phyloP scores from a whole-genome alignment of 2,888 invertebrate species.

The Allacma fusca region DNA sequence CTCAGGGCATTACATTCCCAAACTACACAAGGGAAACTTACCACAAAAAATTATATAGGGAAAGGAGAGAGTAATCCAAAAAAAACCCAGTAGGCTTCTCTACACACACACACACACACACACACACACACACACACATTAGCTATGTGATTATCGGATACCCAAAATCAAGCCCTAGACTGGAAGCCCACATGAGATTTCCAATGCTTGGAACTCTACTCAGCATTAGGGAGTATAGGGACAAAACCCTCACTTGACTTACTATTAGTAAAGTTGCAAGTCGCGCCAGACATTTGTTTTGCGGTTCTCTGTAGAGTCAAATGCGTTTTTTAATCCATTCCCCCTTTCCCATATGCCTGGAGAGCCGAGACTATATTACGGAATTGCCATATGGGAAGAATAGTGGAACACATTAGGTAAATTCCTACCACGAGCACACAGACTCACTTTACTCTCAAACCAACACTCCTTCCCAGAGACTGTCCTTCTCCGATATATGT shows the following conservation, averaged over 20 bases:
- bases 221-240: conserved; percentile 2
- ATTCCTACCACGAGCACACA: conserved; percentile 22
- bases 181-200: no score
- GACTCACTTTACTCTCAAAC: not conserved
- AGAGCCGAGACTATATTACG: conserved; percentile 36
- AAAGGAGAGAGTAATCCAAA: conserved; percentile 6
- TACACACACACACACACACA: conserved; percentile 10
- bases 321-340: conserved; percentile 53
- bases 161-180: no score
- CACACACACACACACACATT: conserved; percentile 8
- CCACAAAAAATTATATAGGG: not conserved
- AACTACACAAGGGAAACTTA: not conserved
- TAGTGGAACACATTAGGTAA: conserved; percentile 37
- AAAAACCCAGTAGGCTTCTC: not conserved
- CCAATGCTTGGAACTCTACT: no score
- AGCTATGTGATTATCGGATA: no score
- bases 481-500: not conserved
- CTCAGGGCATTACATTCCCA: conserved; percentile 17
- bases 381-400: conserved; percentile 41
- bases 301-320: conserved; percentile 45
- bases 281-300: conserved; percentile 48
- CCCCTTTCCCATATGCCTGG: conserved; percentile 32
- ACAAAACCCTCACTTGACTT: not conserved
- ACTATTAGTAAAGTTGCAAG: conserved; percentile 6
- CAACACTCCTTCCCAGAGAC: not conserved